These are phyloP conservation scores for Eilema sororculum DNA, from an alignment of 2,888 invertebrate genomes.

Conservation along the genomic window DNA sequence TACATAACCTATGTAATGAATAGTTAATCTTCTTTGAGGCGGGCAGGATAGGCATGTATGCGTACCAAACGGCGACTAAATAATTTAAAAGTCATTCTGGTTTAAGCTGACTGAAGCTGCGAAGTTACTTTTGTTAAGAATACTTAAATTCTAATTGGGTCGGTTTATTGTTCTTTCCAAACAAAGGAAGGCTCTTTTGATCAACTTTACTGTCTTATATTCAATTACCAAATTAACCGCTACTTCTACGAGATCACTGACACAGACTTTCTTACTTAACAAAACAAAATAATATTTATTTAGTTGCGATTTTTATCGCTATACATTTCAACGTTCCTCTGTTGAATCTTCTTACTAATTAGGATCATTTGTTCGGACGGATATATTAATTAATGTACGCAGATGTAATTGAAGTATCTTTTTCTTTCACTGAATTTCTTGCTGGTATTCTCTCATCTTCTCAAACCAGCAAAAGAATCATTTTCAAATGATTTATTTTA, in stretches of 20 bases:
- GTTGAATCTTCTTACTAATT: too few species aligned
- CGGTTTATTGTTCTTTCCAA: background rate
- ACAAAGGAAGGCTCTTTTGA: conserved; percentile 1
- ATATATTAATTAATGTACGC: background rate
- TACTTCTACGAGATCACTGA: background rate
- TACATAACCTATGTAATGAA: background rate
- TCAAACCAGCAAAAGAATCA: too few species aligned
- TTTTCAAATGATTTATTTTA: too few species aligned
- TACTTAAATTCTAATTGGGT: background rate
- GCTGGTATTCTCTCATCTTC: too few species aligned
- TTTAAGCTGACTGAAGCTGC: background rate
- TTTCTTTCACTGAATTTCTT: too few species aligned
- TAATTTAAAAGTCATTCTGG: background rate
- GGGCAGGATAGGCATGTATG: background rate
- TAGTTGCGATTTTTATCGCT: too few species aligned
- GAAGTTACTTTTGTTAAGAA: background rate
- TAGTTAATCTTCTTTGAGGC: background rate
- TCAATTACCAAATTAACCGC: background rate
- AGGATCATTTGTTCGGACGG: too few species aligned
- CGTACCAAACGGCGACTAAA: background rate
- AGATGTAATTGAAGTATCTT: background rate
- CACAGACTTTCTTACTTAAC: too few species aligned
- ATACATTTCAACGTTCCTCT: too few species aligned
- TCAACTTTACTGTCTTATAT: background rate
- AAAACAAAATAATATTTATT: too few species aligned